A percentile compares a stretch with the other conserved stretches of the same genome.
These are phyloP conservation scores for Rhinoptilus africanus DNA, from an alignment of 2,113 vertebrate genomes.

Conservation along the genomic window DNA sequence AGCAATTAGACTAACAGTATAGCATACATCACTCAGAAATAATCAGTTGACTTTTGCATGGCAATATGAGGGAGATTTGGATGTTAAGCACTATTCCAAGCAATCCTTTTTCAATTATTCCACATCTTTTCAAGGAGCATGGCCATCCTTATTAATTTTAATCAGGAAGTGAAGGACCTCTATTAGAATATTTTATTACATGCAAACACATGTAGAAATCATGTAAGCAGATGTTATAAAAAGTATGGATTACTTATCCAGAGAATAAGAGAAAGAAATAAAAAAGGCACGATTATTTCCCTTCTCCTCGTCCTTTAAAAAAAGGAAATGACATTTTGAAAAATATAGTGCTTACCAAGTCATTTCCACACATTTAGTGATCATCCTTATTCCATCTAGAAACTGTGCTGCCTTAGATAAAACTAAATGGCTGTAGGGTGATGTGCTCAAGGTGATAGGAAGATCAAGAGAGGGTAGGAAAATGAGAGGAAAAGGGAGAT, in stretches of 20 bases:
- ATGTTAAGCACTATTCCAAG: neutral
- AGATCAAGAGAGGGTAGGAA: neutral
- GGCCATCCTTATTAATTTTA: constrained; percentile 6
- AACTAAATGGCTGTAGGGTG: neutral
- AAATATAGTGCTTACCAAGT: neutral
- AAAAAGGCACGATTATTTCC: neutral
- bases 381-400: constrained; percentile 24
- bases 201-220: neutral
- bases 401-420: neutral
- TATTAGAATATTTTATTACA: neutral
- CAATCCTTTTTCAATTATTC: neutral
- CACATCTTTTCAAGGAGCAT: neutral
- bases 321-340: neutral
- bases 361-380: neutral
- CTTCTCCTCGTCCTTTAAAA: neutral
- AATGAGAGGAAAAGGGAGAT: neutral
- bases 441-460: neutral
- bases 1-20: constrained; percentile 20
- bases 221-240: neutral
- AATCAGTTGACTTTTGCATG: constrained; percentile 25
- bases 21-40: constrained; percentile 42
- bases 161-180: neutral
- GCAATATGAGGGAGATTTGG: neutral
- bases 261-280: neutral
- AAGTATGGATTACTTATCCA: neutral